A percentile compares a stretch with the other conserved stretches of the same genome.
phyloP scores from a whole-genome alignment of 2,113 vertebrate genomes.

The Hiodon alosoides region DNA sequence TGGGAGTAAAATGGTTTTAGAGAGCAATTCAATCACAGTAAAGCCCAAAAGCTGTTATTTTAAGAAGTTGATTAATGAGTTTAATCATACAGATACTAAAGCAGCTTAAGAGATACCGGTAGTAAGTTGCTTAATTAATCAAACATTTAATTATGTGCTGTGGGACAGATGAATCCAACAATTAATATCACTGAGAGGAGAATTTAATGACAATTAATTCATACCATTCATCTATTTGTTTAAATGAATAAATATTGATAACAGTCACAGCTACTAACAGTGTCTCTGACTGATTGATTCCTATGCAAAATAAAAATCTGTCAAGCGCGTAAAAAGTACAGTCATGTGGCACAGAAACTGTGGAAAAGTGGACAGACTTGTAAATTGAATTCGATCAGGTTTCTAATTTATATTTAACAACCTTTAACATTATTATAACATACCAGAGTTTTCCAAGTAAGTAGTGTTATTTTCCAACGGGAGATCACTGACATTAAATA shows the following conservation, averaged over 20 bases:
- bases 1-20: no score
- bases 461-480: neutral
- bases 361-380: no score
- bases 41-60: conserved; percentile 32
- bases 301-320: no score
- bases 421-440: no score
- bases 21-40: neutral
- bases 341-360: no score
- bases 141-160: conserved; percentile 4
- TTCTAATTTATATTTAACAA: no score
- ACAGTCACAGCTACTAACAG: no score
- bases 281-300: no score
- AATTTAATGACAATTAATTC: neutral
- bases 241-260: neutral
- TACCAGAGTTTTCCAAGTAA: no score
- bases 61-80: conserved; percentile 50
- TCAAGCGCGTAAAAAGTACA: no score
- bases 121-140: conserved; percentile 10
- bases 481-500: neutral
- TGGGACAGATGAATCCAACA: neutral
- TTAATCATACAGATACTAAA: conserved; percentile 51
- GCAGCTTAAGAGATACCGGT: conserved; percentile 20
- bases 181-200: neutral
- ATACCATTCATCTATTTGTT: neutral
- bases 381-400: no score